Percentiles rank a stretch among this genome's conserved stretches.
Conservation (phyloP, 2,797 vertebrate species). For the Argya squamiceps region DNA sequence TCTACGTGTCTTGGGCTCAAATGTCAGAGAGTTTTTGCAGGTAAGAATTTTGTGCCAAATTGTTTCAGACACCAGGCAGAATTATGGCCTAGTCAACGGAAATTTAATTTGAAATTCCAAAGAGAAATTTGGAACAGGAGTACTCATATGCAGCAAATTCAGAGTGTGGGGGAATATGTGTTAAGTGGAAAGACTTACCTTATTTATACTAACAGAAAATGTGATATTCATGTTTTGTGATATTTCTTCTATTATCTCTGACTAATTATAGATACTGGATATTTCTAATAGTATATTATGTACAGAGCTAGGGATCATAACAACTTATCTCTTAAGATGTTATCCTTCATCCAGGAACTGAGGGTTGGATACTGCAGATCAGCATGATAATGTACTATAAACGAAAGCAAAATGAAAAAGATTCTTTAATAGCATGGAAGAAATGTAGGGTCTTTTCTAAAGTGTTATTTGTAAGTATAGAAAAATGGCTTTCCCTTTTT, state of each 20-base stretch:
- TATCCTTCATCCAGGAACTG: not conserved
- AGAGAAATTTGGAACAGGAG: not conserved
- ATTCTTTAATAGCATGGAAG: not conserved
- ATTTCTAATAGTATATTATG: not conserved
- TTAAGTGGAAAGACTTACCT: not conserved
- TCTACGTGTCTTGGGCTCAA: slow-evolving; percentile 93
- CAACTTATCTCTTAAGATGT: not conserved
- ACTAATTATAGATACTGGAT: not conserved
- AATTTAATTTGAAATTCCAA: not conserved
- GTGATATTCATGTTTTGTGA: not conserved
- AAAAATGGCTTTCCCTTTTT: not conserved
- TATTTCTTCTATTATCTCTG: not conserved
- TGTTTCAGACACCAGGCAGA: not conserved
- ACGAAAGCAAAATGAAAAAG: not conserved
- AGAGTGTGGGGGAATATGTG: not conserved
- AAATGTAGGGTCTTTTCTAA: not conserved
- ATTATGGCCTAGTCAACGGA: not conserved
- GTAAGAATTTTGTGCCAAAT: slow-evolving; percentile 73
- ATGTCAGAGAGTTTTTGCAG: slow-evolving; percentile 98
- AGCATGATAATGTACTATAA: not conserved
- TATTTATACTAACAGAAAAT: not conserved
- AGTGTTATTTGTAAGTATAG: not conserved
- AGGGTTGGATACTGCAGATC: not conserved
- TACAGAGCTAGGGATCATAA: not conserved
- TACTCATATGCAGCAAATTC: not conserved